Evolutionary conservation across 2,797 vertebrate genomes (phyloP).

Genomic region (Spinibarbus caldwelli): DNA sequence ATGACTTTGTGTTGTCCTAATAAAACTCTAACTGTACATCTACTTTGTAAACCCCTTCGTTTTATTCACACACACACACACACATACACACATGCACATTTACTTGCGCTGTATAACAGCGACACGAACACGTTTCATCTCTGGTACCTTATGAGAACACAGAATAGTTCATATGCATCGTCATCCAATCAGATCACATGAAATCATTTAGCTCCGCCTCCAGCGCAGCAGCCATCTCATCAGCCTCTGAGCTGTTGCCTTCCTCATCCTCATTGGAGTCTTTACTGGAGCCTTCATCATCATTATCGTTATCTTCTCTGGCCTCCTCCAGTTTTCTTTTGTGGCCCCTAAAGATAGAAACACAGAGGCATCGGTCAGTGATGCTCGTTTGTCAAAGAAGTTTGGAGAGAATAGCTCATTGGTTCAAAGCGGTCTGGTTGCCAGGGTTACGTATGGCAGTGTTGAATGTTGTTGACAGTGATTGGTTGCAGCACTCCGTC

Average conservation of each 20-base stretch:
- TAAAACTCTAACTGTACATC: slow-evolving; percentile 52
- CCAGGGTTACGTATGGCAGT: not conserved
- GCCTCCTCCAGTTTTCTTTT: slow-evolving; percentile 88
- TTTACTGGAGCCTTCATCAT: slow-evolving; percentile 80
- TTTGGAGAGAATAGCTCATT: slow-evolving; percentile 16
- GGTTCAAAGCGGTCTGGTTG: slow-evolving; percentile 10
- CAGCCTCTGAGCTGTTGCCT: slow-evolving; percentile 93
- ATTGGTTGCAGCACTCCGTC: slow-evolving; percentile 19
- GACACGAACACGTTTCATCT: slow-evolving; percentile 57
- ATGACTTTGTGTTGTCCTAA: slow-evolving; percentile 64
- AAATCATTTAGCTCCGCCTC: slow-evolving; percentile 94
- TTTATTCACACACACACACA: slow-evolving; percentile 10
- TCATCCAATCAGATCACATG: slow-evolving; percentile 78
- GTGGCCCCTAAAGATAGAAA: slow-evolving; percentile 79
- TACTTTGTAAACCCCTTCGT: slow-evolving; percentile 64
- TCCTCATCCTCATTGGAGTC: slow-evolving; percentile 93
- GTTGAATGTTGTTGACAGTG: slow-evolving; percentile 18
- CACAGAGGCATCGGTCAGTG: slow-evolving; percentile 8
- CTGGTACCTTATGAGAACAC: slow-evolving; percentile 61
- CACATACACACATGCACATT: slow-evolving; percentile 16
- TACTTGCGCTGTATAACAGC: slow-evolving; percentile 68
- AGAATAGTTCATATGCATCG: not conserved
- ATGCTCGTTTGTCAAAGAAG: slow-evolving; percentile 5
- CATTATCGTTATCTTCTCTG: slow-evolving; percentile 58
- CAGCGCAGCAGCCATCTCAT: slow-evolving; percentile 95